phyloP scores from a whole-genome alignment of 2,888 invertebrate species.

The Synanthedon myopaeformis region DNA sequence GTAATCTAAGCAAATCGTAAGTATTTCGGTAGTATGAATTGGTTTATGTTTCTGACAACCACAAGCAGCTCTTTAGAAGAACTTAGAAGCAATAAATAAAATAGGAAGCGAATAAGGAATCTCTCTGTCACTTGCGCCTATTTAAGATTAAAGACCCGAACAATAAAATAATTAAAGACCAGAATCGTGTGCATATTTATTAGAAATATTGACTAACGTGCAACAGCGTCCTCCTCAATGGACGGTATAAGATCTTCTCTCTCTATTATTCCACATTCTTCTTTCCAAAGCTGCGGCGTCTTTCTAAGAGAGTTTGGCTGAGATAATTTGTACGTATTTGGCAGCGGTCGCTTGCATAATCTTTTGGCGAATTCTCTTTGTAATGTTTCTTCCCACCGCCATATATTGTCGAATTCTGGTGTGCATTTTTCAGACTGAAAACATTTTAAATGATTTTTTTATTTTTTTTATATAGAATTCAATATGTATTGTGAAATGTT shows the following conservation, averaged over 20 bases:
- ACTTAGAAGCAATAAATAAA: too few species aligned
- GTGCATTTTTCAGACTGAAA: conserved; percentile 20
- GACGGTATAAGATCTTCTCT: conserved; percentile 29
- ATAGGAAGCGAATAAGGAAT: too few species aligned
- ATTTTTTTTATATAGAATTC: too few species aligned
- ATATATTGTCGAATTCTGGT: conserved; percentile 17
- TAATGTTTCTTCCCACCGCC: conserved; percentile 23
- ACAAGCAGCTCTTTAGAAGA: too few species aligned
- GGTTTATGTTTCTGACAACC: too few species aligned
- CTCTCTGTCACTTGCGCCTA: too few species aligned
- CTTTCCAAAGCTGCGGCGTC: conserved; percentile 8
- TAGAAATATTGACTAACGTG: conserved; percentile 11
- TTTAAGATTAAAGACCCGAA: too few species aligned
- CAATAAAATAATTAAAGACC: too few species aligned
- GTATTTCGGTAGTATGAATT: too few species aligned
- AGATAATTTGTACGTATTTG: conserved; percentile 29
- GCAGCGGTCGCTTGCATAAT: conserved; percentile 21
- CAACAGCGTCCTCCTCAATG: conserved; percentile 19
- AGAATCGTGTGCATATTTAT: too few species aligned
- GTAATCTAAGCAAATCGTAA: too few species aligned
- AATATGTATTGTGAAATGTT: too few species aligned
- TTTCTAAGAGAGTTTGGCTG: neutral
- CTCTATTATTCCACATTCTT: conserved; percentile 16
- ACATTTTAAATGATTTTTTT: neutral
- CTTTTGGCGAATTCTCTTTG: conserved; percentile 27